Percentiles rank a stretch among this genome's conserved stretches.
Conservation (phyloP, 2,888 invertebrate species). For the Carabus problematicus region DNA sequence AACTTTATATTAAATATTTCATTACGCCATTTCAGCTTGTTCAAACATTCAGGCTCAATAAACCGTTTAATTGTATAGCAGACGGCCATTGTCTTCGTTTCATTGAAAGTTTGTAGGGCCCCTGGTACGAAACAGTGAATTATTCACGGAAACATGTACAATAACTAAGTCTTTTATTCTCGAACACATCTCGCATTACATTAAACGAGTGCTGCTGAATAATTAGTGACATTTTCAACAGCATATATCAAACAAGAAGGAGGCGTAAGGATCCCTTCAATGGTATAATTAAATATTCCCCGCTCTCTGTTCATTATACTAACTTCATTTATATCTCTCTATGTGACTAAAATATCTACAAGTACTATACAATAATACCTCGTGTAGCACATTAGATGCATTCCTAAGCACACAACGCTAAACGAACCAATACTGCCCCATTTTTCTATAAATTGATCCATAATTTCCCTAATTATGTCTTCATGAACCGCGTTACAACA, state of each 20-base stretch:
- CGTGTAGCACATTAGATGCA: too few relatives aligned
- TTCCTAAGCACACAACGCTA: too few relatives aligned
- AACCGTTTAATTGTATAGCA: constrained; percentile 24
- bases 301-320: too few relatives aligned
- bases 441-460: too few relatives aligned
- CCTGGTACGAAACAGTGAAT: not conserved
- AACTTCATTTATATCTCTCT: too few relatives aligned
- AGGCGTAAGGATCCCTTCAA: not conserved
- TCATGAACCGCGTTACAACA: too few relatives aligned
- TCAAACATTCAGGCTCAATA: constrained; percentile 20
- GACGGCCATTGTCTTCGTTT: constrained; percentile 3
- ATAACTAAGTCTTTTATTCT: constrained; percentile 19
- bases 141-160: constrained; percentile 11
- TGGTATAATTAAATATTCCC: constrained; percentile 4
- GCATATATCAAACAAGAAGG: constrained; percentile 1
- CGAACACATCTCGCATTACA: not conserved
- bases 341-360: too few relatives aligned
- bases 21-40: constrained; percentile 7
- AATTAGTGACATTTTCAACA: constrained; percentile 18
- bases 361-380: too few relatives aligned
- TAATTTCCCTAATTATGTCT: too few relatives aligned
- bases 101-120: constrained; percentile 3
- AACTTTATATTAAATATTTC: constrained; percentile 2
- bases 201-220: not conserved
- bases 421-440: too few relatives aligned